Conservation (phyloP, 1,140 invertebrate species). For the Drosophila yakuba region DNA sequence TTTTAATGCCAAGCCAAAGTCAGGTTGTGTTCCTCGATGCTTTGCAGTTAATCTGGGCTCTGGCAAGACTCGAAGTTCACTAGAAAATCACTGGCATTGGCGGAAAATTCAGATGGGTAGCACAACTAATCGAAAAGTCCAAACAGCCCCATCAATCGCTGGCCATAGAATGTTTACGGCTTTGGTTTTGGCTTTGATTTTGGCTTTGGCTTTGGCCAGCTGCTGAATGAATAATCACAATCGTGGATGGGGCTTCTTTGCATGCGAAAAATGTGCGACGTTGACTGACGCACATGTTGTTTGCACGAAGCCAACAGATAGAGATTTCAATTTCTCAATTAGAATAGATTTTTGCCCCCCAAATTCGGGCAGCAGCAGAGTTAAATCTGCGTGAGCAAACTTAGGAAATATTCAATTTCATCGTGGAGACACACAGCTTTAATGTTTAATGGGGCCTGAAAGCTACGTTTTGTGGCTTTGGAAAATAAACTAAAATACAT, state of each 20-base stretch:
- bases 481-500: background rate
- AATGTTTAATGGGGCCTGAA: slow-evolving; percentile 12
- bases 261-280: slow-evolving; percentile 39
- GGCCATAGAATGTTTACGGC: slow-evolving; percentile 48
- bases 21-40: slow-evolving; percentile 12
- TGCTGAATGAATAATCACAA: slow-evolving; percentile 30
- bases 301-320: slow-evolving; percentile 33
- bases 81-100: slow-evolving; percentile 41
- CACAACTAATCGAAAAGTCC: slow-evolving; percentile 61
- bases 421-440: background rate
- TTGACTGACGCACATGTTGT: slow-evolving; percentile 47
- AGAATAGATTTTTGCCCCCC: slow-evolving; percentile 18
- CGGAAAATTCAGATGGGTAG: slow-evolving; percentile 10
- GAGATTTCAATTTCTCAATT: slow-evolving; percentile 59
- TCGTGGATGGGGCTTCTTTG: slow-evolving; percentile 41
- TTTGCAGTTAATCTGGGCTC: slow-evolving; percentile 31
- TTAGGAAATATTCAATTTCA: slow-evolving; percentile 31
- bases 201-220: background rate
- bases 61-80: slow-evolving; percentile 32
- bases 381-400: slow-evolving; percentile 15
- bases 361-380: slow-evolving; percentile 6
- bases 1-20: slow-evolving; percentile 59
- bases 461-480: slow-evolving; percentile 2
- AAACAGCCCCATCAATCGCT: slow-evolving; percentile 49
- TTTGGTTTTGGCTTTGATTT: background rate